Conservation (phyloP, 2,797 vertebrate genomes). For the Rhincodon typus region DNA sequence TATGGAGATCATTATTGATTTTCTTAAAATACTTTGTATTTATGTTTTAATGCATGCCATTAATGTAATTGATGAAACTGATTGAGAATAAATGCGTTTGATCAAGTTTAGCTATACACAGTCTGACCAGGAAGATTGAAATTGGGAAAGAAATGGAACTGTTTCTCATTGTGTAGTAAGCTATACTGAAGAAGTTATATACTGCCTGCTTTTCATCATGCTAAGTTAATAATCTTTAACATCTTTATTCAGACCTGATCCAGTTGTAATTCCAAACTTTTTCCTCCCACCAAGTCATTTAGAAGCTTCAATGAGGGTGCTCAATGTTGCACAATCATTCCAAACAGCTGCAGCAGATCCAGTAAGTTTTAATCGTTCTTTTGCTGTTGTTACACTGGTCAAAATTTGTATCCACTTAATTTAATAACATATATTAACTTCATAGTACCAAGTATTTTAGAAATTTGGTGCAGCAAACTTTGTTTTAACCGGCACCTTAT, state of each 20-base stretch:
- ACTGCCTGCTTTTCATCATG: too few species aligned
- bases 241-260: constrained; percentile 55
- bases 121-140: not conserved
- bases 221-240: constrained; percentile 68
- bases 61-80: not conserved
- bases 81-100: not conserved
- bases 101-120: not conserved
- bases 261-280: constrained; percentile 76
- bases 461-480: not conserved
- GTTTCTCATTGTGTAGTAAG: not conserved
- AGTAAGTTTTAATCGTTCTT: constrained; percentile 56
- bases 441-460: not conserved
- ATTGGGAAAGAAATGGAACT: not conserved
- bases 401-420: not conserved
- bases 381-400: not conserved
- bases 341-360: constrained; percentile 45
- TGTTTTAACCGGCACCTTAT: too few species aligned
- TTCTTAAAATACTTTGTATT: not conserved
- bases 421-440: not conserved
- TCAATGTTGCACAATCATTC: constrained; percentile 64
- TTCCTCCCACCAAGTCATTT: constrained; percentile 80
- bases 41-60: not conserved
- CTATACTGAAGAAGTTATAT: not conserved
- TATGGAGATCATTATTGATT: not conserved
- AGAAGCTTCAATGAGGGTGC: constrained; percentile 78